Base-by-base conservation (phyloP, 1,140 invertebrate species). In the Mamestra configurata region DNA sequence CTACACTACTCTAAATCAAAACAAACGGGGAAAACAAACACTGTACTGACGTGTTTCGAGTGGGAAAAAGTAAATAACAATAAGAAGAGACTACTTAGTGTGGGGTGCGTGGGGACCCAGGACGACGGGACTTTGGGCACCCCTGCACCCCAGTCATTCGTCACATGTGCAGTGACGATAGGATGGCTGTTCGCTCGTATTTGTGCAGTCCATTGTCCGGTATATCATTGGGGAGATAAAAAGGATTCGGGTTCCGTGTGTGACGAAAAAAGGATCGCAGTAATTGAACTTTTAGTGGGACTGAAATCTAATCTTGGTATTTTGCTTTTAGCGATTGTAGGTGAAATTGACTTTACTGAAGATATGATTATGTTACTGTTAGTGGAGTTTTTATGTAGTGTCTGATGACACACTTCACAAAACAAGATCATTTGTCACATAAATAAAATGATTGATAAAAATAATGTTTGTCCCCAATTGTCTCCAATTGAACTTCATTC, bases 11-110 rank as follows among this genome's bases (percentile, higher is more conserved):
- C 40, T 46, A 68, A 68, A 68, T 68, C 64, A 68, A 68, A 68
- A 68, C 64, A 68, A 68, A 68, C 37, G 22, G 40, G 64, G 18
- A 46, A 64, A 64, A 64, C 59, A 64, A 49, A 68, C 64, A 68
- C 11, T 24, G 40, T 46, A 68, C 20, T 68, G 64, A 46, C 40
- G 64, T 68, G 37, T 49, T 49, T 24, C 64, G 64, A 43, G 40
- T 49, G 40, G 40, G 64, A 68, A 68, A 64, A 20, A 46, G 64
- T 68, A 68, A 68, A 68, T 68, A 68, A 68, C 64, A 68, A 68
- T 68, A 49, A 68, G 64, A 68, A 43, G 40, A 18, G 64, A 68
- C 64, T 68, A 68, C 64, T 68, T 68, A 68, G 40, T 27, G 64
- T 46, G 27, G 64, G 64, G 64, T 49, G 64, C 40, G 64, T 20